Conservation (phyloP, 1,140 invertebrate species). For the Formica exsecta region DNA sequence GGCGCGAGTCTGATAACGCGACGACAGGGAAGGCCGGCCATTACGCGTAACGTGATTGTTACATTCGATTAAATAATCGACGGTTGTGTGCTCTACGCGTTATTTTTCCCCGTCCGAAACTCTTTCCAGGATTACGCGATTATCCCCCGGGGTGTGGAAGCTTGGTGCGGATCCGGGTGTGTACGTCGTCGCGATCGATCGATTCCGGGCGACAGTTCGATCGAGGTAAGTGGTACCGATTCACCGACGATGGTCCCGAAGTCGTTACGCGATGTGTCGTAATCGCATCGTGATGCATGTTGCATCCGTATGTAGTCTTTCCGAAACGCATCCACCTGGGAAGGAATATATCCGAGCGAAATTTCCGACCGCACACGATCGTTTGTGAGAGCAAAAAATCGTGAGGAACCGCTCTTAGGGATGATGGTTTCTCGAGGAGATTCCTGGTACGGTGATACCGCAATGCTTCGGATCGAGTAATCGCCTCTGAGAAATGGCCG, state of each 20-base stretch:
- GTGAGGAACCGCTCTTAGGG: no score
- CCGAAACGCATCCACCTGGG: not conserved
- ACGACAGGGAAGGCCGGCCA: not conserved
- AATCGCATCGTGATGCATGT: not conserved
- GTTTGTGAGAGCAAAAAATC: not conserved
- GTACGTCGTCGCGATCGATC: not conserved
- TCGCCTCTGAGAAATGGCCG: conserved; percentile 68
- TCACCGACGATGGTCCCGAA: not conserved
- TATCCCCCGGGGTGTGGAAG: not conserved
- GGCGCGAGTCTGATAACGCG: not conserved
- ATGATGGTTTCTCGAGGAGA: not conserved
- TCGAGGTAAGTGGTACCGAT: conserved; percentile 46
- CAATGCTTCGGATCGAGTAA: conserved; percentile 47
- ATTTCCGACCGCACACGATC: not conserved
- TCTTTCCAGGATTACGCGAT: not conserved
- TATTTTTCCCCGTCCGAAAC: not conserved
- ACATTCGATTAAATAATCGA: not conserved
- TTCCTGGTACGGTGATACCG: not conserved
- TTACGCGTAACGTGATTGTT: not conserved
- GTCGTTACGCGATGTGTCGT: conserved; percentile 45
- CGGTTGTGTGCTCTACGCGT: not conserved
- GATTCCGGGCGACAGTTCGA: conserved; percentile 25
- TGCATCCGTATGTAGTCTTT: not conserved
- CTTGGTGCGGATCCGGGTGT: not conserved
- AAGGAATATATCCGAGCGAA: no score